These are phyloP conservation scores for Lampris incognitus DNA, from an alignment of 2,113 vertebrate genomes.

Conservation along the genomic window DNA sequence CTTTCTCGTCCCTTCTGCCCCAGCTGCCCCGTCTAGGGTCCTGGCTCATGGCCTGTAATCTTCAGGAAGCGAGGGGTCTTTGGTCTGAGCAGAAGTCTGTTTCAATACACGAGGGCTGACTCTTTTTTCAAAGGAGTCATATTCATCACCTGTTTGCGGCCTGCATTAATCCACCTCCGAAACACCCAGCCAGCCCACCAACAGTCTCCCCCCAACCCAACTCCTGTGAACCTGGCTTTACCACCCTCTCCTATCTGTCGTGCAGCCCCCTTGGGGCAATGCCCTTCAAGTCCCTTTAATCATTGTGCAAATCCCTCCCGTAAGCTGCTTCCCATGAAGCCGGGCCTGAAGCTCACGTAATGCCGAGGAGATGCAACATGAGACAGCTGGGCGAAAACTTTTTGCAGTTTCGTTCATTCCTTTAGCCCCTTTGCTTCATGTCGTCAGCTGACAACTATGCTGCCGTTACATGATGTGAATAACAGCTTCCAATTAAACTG, in stretches of 20 bases:
- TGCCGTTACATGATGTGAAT: background rate
- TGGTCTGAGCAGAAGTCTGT: slow-evolving; percentile 36
- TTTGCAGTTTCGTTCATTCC: background rate
- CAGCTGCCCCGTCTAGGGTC: background rate
- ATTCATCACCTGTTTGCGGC: slow-evolving; percentile 10
- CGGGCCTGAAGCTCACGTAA: too few relatives aligned
- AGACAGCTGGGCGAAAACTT: too few relatives aligned
- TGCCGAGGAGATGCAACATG: too few relatives aligned
- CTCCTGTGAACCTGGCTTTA: slow-evolving; percentile 10
- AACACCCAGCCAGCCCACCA: background rate
- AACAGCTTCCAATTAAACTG: background rate
- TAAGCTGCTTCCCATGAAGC: too few relatives aligned
- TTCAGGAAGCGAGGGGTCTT: background rate
- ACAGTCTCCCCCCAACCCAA: background rate
- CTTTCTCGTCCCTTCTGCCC: slow-evolving; percentile 10
- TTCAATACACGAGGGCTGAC: slow-evolving; percentile 11
- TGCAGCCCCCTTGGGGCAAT: slow-evolving; percentile 12
- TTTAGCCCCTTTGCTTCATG: background rate
- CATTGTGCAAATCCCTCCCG: too few relatives aligned
- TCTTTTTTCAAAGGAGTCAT: background rate
- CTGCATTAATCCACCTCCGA: slow-evolving; percentile 5
- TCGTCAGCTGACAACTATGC: background rate
- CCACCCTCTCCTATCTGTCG: slow-evolving; percentile 29
- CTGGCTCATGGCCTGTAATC: slow-evolving; percentile 17
- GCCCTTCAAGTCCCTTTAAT: slow-evolving; percentile 6